Base-by-base conservation (phyloP, 2,888 invertebrate species). In the Danaus chrysippus region DNA sequence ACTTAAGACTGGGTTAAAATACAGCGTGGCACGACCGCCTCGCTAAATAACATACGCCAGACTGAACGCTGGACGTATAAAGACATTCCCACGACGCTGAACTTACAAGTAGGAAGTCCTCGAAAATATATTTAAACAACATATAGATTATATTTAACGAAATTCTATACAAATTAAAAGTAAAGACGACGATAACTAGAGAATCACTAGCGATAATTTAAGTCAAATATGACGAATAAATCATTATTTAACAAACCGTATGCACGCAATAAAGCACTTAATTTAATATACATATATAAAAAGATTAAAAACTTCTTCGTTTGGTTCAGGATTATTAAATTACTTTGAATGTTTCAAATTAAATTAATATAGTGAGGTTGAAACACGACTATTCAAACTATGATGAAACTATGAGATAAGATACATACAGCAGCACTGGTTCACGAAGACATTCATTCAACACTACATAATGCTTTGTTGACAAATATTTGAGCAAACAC, bases 1-100 rank as follows among this genome's bases (percentile, higher is more conserved):
- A 70, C 23, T 34, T 34, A 2, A 65, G 76, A 72, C 63, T 65
- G 70, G 62, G 72, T 67, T 74, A 77, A 75, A 81, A 72, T 73
- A 75, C 8, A 73, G 82, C 81, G 80, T 73, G 79, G 86, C 87
- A 89, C 83, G 86, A 85, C 91, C 88, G 88, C 83, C 86, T 77
- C 89, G 87, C 87, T 86, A 87, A 88, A 90, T 85, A 87, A 88
- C 90, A 90, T 91, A 88, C 86, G 83, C 77, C 82, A 86, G 86
- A 91, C 91, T 90, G 87, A 72, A 76, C 63, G 60, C 62, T 54
- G 56, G 55, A 63, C 60, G 59, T 59, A 53, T 42, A 13, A 64
- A 73, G 75, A 73, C 74, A 68, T 74, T 74, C 73, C 74, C 74
- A 71, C 74, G 65, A 72, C 83, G 76, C 74, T 84, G 79, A 77